Evolutionary conservation across 2,888 invertebrate genomes (phyloP), one percentile per base, ranked within the genome.

Genomic region (Cantharis rustica): DNA sequence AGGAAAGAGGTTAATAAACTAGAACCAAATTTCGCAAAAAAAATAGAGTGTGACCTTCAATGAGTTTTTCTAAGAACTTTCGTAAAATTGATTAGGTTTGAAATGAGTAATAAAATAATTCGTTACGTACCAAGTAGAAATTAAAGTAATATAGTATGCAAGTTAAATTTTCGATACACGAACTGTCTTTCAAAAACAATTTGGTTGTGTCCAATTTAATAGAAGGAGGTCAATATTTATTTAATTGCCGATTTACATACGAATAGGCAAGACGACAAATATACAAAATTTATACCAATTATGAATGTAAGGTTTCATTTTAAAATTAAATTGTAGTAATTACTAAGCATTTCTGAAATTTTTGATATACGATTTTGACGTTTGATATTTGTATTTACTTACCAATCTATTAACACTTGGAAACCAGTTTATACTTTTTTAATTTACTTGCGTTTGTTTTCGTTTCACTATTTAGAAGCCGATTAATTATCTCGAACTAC

Each of bases 321-420:
- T n/a, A 66, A 66, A 16, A 66, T 17, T 66, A 66, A 66, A 66
- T 66, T 20, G n/a, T 16, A 1, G 16, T n/a, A 66, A 66, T 66
- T 66, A 73, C 73, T 69, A 73, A 73, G 68, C 73, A 73, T 62
- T 73, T 73, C 61, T 73, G 68, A 26, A 26, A 62, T 20, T 27
- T 20, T 13, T 68, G 72, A 73, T 73, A 27, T 69, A 73, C 73
- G 62, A 69, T 69, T 73, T 61, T 73, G 73, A 73, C 73, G 73
- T 73, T 62, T 61, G 47, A 20, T 31, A 47, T 66, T 66, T 69
- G 26, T 27, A 69, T 27, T 16, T 69, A 27, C 69, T 66, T 23
- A 66, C 64, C 64, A 66, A 66, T 66, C 64, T 66, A 66, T 66
- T 66, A 66, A 66, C 64, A 66, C 64, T 23, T 23, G 20, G n/a